These are phyloP conservation scores for Colletes collaris DNA, from an alignment of 2,888 invertebrate species.

Conservation along the genomic window DNA sequence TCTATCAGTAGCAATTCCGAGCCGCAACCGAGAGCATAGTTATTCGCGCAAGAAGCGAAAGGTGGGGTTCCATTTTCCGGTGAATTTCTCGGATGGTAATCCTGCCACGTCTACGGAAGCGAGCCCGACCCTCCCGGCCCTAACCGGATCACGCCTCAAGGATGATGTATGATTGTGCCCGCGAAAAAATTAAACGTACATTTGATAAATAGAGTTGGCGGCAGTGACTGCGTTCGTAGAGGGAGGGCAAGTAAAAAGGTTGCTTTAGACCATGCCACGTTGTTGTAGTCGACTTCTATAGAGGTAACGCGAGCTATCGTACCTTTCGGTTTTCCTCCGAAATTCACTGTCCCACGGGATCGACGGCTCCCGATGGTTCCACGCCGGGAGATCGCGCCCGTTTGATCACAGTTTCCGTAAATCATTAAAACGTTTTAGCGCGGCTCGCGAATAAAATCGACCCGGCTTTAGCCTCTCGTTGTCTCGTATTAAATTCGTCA, in stretches of 20 bases:
- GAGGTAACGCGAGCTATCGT: slow-evolving; percentile 64
- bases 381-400: slow-evolving; percentile 64
- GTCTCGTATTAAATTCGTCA: not conserved
- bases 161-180: slow-evolving; percentile 80
- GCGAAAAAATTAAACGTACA: slow-evolving; percentile 81
- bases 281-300: slow-evolving; percentile 35
- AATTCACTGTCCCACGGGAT: slow-evolving; percentile 72
- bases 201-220: slow-evolving; percentile 81
- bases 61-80: slow-evolving; percentile 71
- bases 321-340: slow-evolving; percentile 72
- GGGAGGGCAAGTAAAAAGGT: slow-evolving; percentile 64
- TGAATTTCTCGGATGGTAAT: slow-evolving; percentile 77
- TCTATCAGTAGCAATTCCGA: slow-evolving; percentile 71
- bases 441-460: slow-evolving; percentile 39
- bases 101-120: slow-evolving; percentile 77
- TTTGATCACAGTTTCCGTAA: slow-evolving; percentile 70
- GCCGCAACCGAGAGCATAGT: slow-evolving; percentile 57
- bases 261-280: slow-evolving; percentile 52
- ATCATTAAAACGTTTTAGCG: slow-evolving; percentile 71
- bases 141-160: slow-evolving; percentile 77
- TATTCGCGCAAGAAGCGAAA: slow-evolving; percentile 43
- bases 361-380: slow-evolving; percentile 61
- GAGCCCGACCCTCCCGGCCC: slow-evolving; percentile 64
- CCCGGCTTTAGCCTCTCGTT: not conserved
- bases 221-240: slow-evolving; percentile 68